Evolutionary conservation across 1,140 invertebrate genomes (phyloP).

Genomic region (Venustaconcha ellipsiformis): DNA sequence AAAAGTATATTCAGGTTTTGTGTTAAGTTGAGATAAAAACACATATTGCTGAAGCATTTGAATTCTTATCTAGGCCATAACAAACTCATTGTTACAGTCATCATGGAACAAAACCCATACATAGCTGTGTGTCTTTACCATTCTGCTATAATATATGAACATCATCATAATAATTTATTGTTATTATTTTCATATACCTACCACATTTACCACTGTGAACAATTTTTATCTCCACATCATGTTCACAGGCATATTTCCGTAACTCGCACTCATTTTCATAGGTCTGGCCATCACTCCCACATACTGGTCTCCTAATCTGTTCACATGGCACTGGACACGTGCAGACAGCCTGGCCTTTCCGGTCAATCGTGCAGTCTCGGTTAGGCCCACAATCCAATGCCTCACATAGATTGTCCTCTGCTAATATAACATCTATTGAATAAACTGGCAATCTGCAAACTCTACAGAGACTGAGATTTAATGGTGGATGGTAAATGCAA

Average conservation of each 20-base stretch:
- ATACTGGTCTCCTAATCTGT: conserved; percentile 80
- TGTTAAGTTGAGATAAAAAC: too few relatives aligned
- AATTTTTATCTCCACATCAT: conserved; percentile 77
- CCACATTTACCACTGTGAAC: conserved; percentile 84
- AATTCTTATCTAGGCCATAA: too few relatives aligned
- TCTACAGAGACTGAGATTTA: neutral
- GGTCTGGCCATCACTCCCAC: conserved; percentile 73
- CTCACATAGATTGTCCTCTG: conserved; percentile 56
- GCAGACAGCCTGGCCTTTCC: conserved; percentile 83
- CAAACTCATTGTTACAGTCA: too few relatives aligned
- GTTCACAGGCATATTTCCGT: conserved; percentile 77
- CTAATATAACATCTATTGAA: conserved; percentile 6
- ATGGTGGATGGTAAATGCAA: conserved; percentile 1
- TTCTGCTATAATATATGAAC: too few relatives aligned
- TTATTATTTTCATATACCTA: conserved; percentile 60
- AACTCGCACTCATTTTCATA: conserved; percentile 80
- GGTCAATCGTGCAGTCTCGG: conserved; percentile 87
- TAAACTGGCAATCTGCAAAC: neutral
- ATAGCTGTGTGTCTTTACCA: too few relatives aligned
- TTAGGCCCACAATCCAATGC: conserved; percentile 66
- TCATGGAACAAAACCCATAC: too few relatives aligned
- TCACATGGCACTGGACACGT: conserved; percentile 84
- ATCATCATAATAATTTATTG: too few relatives aligned
- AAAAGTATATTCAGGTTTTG: too few relatives aligned
- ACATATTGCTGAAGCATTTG: too few relatives aligned